Conservation (phyloP, 2,797 vertebrate genomes). For the Rhincodon typus region DNA sequence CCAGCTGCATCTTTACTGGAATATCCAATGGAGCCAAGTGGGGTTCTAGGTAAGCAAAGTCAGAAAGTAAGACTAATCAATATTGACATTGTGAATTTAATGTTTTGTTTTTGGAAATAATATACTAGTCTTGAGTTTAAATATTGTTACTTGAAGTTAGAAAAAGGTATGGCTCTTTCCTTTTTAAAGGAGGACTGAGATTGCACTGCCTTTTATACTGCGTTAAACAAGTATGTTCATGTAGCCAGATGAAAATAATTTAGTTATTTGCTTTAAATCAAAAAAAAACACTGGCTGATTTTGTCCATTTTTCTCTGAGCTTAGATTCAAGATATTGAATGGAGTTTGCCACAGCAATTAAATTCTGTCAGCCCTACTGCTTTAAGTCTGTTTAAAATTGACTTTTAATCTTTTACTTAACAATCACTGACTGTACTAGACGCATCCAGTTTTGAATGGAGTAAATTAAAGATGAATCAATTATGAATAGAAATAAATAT, state of each 20-base stretch:
- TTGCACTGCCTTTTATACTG: not conserved
- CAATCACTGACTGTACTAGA: not conserved
- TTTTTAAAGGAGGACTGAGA: not conserved
- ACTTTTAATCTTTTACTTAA: not conserved
- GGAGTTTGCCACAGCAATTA: too few relatives aligned
- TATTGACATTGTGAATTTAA: not conserved
- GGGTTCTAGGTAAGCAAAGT: slow-evolving; percentile 72
- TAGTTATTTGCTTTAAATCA: not conserved
- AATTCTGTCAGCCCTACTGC: not conserved
- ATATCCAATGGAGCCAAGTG: slow-evolving; percentile 73
- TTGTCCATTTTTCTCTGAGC: not conserved
- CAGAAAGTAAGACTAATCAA: not conserved
- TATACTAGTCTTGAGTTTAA: not conserved
- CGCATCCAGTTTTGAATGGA: not conserved
- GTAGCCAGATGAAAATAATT: not conserved
- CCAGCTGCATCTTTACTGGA: slow-evolving; percentile 70
- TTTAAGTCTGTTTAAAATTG: not conserved
- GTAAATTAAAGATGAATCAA: not conserved
- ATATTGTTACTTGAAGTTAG: not conserved
- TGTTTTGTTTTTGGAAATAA: not conserved
- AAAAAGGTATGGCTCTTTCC: not conserved
- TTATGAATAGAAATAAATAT: not conserved
- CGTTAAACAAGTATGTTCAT: not conserved
- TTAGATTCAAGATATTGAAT: too few relatives aligned
- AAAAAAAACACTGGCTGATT: not conserved